Evolutionary conservation across 2,113 vertebrate genomes (phyloP).

Genomic region (Grantiella picta): DNA sequence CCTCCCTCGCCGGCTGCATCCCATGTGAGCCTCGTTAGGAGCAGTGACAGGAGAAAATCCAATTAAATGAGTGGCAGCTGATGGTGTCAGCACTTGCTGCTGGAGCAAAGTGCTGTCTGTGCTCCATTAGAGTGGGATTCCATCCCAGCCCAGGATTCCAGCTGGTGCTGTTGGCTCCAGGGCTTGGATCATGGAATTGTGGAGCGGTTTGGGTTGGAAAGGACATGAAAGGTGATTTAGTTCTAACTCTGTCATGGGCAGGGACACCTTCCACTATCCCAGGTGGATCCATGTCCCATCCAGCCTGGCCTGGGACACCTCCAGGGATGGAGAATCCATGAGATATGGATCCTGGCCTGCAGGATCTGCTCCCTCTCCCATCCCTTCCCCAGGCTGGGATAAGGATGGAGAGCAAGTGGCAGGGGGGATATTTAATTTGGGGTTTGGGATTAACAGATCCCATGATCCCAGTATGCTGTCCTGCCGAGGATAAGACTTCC

Average conservation of each 20-base stretch:
- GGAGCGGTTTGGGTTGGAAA: not conserved
- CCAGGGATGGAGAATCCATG: not conserved
- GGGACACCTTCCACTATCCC: accelerated
- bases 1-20: not conserved
- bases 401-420: accelerated
- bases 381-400: not conserved
- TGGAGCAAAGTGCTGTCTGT: not conserved
- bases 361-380: not conserved
- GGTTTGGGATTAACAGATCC: not conserved
- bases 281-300: not conserved
- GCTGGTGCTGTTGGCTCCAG: not conserved
- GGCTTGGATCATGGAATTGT: not conserved
- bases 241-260: not conserved
- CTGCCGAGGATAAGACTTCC: not conserved
- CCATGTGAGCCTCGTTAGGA: not conserved
- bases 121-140: not conserved
- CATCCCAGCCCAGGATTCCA: not conserved
- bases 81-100: conserved; percentile 38
- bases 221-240: not conserved
- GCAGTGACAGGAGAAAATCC: not conserved
- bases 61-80: not conserved
- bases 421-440: not conserved
- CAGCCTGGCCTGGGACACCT: not conserved
- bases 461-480: not conserved
- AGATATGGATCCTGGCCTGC: not conserved